Conservation (phyloP, 2,113 vertebrate species). For the Pantherophis guttatus region DNA sequence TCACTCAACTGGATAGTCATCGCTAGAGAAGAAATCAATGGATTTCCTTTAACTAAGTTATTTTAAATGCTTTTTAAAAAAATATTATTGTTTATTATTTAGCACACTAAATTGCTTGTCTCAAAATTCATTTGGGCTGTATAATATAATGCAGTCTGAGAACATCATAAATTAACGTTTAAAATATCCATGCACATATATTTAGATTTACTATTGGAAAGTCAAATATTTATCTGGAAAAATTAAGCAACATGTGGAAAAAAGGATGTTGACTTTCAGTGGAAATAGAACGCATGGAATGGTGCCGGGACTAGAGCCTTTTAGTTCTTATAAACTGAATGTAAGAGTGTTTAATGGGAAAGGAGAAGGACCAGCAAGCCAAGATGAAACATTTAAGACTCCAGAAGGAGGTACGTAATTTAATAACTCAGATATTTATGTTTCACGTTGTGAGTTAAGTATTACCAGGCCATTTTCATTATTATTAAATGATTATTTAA, state of each 20-base stretch:
- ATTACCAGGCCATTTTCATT: background rate
- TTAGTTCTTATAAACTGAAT: slow-evolving; percentile 83
- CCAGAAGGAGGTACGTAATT: slow-evolving; percentile 89
- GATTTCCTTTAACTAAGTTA: background rate
- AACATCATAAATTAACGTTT: background rate
- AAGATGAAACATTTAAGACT: slow-evolving; percentile 77
- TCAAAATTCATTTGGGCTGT: background rate
- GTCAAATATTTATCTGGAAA: slow-evolving; percentile 77
- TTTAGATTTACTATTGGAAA: slow-evolving; percentile 92
- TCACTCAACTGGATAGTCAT: too few species aligned
- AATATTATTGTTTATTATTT: background rate
- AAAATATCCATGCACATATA: background rate
- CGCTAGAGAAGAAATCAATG: background rate
- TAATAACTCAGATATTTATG: slow-evolving; percentile 14
- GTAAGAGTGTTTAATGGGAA: slow-evolving; percentile 87
- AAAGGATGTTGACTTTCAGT: slow-evolving; percentile 83
- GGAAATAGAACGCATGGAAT: slow-evolving; percentile 85
- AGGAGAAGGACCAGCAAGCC: slow-evolving; percentile 88
- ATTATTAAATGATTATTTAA: background rate
- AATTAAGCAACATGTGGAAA: slow-evolving; percentile 79
- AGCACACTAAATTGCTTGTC: background rate
- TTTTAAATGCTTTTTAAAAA: background rate
- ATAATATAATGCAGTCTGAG: background rate
- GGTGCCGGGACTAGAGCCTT: slow-evolving; percentile 87
- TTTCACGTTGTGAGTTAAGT: background rate